These are phyloP conservation scores for Scelioninae gen. 2 DNA, from an alignment of 2,888 invertebrate genomes.

Conservation along the genomic window DNA sequence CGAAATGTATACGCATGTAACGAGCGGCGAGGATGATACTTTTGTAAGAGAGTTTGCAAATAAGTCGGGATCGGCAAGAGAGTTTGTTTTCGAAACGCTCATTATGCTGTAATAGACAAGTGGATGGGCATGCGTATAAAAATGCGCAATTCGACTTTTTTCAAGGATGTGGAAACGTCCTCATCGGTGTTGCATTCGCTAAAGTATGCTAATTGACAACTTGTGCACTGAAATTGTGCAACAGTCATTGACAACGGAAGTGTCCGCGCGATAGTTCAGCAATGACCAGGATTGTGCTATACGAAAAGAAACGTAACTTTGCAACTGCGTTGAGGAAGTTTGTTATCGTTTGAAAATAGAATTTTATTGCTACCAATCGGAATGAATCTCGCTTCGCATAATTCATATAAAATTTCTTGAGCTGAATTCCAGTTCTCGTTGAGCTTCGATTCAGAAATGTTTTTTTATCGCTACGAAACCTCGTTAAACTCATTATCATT, in stretches of 20 bases:
- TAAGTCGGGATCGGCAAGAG: neutral
- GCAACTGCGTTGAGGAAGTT: neutral
- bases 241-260: neutral
- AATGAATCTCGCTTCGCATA: too few species aligned
- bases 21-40: neutral
- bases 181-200: neutral
- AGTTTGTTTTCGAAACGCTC: constrained; percentile 21
- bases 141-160: constrained; percentile 5
- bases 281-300: neutral
- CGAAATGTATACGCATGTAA: constrained; percentile 12
- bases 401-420: neutral
- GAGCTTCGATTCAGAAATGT: too few species aligned
- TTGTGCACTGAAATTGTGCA: constrained; percentile 3
- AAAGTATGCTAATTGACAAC: constrained; percentile 13
- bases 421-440: constrained; percentile 1
- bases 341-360: neutral
- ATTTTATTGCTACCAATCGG: too few species aligned
- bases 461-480: constrained; percentile 15
- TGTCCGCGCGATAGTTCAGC: neutral
- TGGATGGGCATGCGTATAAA: constrained; percentile 6
- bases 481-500: constrained; percentile 23
- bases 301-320: too few species aligned
- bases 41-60: constrained; percentile 6
- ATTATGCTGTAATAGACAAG: constrained; percentile 10
- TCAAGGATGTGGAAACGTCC: constrained; percentile 5